Base-by-base conservation (phyloP, 2,888 invertebrate species). In the Trisateles emortualis region DNA sequence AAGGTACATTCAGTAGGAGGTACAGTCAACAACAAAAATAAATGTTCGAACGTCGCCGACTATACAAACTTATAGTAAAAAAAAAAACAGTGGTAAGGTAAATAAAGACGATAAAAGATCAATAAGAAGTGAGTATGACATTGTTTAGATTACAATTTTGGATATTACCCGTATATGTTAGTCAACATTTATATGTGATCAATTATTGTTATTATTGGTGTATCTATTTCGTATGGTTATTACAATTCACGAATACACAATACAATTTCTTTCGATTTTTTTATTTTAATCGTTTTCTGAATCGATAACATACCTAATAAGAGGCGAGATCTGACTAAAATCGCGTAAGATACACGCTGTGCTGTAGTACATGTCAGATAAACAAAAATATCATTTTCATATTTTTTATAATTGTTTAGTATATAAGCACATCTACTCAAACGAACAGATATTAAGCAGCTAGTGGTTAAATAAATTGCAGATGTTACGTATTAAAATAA, bases 161-260 rank as follows among this genome's bases (percentile, higher is more conserved):
- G 76, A 79, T 61, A 63, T 63, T 73, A 80, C 81, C 79, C 78
- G 77, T 79, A 79, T 65, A 33, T 60, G 63, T 71, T 64, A 64
- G 63, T 69, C 24, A 54, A 59, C 39, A 50, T 56, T 14, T 38
- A 39, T 38, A 49, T 46, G 42, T 50, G 43, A 52, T 56, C 68
- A 61, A 57, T 43, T 41, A 55, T 61, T 45, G 55, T 43, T 41
- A 55, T 61, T 45, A 10, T 54, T 58, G 61, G 52, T 41, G 50
- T 39, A 51, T 43, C 22, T 44, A 45, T 48, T 35, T 35, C 43
- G 44, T 44, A 26, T 8, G 22, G 8, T 8, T 26, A 8, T 26
- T 26, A 26, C 26, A 26, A 26, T 26, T 26, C 26, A 26, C 26
- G 8, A 26, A n/a, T n/a, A n/a, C n/a, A n/a, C n/a, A n/a, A n/a